Evolutionary conservation across 2,113 vertebrate genomes (phyloP).

Genomic region (Rhinogobius similis): DNA sequence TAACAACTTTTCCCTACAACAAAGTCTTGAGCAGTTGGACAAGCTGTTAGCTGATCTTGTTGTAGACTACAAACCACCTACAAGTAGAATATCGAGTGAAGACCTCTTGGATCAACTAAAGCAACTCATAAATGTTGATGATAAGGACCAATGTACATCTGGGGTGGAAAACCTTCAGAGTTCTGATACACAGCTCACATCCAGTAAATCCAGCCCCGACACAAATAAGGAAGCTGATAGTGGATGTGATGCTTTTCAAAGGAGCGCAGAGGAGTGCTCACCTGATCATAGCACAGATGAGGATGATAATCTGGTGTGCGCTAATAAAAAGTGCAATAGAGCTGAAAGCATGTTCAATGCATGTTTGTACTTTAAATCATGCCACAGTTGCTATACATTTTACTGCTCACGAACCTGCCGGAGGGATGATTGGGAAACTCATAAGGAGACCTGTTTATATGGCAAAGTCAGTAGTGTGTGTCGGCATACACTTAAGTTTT

Average conservation of each 20-base stretch:
- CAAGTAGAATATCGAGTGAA: slow-evolving; percentile 71
- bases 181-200: slow-evolving; percentile 80
- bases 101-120: slow-evolving; percentile 86
- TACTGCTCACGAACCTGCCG: slow-evolving; percentile 96
- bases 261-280: slow-evolving; percentile 80
- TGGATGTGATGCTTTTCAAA: slow-evolving; percentile 76
- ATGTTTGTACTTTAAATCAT: slow-evolving; percentile 96
- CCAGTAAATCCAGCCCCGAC: slow-evolving; percentile 76
- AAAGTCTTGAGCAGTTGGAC: slow-evolving; percentile 93
- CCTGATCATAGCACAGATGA: slow-evolving; percentile 90
- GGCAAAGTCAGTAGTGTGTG: slow-evolving; percentile 91
- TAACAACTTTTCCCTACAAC: slow-evolving; percentile 83
- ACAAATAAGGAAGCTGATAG: slow-evolving; percentile 76
- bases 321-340: slow-evolving; percentile 89
- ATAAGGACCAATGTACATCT: slow-evolving; percentile 55
- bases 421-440: slow-evolving; percentile 91
- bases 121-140: slow-evolving; percentile 77
- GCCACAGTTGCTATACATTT: slow-evolving; percentile 96
- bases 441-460: slow-evolving; percentile 91
- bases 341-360: slow-evolving; percentile 92
- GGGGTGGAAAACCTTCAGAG: slow-evolving; percentile 69
- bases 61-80: slow-evolving; percentile 88
- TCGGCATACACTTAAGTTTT: slow-evolving; percentile 90
- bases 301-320: slow-evolving; percentile 92
- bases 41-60: slow-evolving; percentile 93